Base-by-base conservation (phyloP, 2,113 vertebrate species). In the Ailurus styani region DNA sequence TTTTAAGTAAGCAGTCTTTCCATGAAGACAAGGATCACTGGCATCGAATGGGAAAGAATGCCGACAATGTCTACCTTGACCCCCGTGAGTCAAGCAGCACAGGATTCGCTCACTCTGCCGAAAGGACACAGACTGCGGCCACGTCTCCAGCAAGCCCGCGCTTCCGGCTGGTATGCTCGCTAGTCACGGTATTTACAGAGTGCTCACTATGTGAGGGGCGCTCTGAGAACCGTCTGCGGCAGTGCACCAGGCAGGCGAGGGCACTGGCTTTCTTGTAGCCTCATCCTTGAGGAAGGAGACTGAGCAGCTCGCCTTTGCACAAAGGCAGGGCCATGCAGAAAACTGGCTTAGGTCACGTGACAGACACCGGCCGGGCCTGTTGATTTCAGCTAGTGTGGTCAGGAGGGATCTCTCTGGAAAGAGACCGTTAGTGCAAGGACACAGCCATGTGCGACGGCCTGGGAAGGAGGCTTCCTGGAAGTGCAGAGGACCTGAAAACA, bases 1-100 rank as follows among this genome's bases (percentile, higher is more conserved):
- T 92, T 95, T 50, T 66, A 50, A 73, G 40, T 20, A 78, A 90
- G 37, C 93, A 91, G 73, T 72, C 40, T 60, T 86, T 87, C 66
- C 7, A 29, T 5, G 72, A 95, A 94, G 84, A 93, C 54, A 84
- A 5, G 64, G 77, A 47, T 68, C 54, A 40, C 70, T 66, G 42
- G 68, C 42, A 57, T 94, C 70, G 70, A 84, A 60, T 1, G n/a
- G 62, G 70, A 88, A 75, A 95, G 77, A 89, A 95, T 29, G 70
- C 52, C 62, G 78, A 29, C 42, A n/a, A 85, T 82, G 68, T 54
- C 75, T 75, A 81, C 84, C 34, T 57, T 85, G 82, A 96, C n/a
- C 17, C 54, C 29, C 42, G 27, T 18, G 40, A 57, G 70, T 72
- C 3, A 52, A 60, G 75, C 93, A 52, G 20, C 21, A 66, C 4